phyloP scores from a whole-genome alignment of 2,113 vertebrate genomes.

The Ginglymostoma cirratum region DNA sequence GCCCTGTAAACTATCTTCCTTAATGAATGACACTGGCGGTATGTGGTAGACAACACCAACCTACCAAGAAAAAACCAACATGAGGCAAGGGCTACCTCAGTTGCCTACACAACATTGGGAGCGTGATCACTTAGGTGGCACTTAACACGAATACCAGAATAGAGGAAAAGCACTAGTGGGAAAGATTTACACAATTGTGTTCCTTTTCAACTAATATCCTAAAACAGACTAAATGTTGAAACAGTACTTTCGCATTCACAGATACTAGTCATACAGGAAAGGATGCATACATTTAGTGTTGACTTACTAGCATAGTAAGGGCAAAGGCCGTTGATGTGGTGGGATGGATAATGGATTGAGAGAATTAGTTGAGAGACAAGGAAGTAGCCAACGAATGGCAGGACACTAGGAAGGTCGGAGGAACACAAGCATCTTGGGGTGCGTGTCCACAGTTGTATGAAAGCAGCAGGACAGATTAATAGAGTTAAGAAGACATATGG shows the following conservation, averaged over 20 bases:
- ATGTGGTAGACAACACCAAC: background rate
- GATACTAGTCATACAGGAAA: background rate
- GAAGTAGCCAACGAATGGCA: too few species aligned
- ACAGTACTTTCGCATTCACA: background rate
- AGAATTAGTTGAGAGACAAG: too few species aligned
- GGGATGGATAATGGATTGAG: background rate
- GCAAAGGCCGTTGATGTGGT: background rate
- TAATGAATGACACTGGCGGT: background rate
- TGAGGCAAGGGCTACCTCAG: background rate
- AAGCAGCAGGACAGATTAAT: too few species aligned
- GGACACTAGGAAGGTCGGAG: too few species aligned
- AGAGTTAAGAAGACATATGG: too few species aligned
- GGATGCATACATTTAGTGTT: background rate
- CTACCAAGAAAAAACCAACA: background rate
- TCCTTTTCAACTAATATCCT: background rate
- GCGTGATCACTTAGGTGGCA: background rate
- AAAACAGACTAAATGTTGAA: background rate
- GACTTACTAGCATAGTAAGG: background rate
- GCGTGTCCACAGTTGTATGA: too few species aligned
- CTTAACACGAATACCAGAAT: background rate
- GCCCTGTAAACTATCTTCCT: background rate
- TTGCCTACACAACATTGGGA: background rate
- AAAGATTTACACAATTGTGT: background rate
- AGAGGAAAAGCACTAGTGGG: background rate
- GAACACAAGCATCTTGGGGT: too few species aligned